Conservation (phyloP, 2,888 invertebrate genomes). For the Nineta flava region DNA sequence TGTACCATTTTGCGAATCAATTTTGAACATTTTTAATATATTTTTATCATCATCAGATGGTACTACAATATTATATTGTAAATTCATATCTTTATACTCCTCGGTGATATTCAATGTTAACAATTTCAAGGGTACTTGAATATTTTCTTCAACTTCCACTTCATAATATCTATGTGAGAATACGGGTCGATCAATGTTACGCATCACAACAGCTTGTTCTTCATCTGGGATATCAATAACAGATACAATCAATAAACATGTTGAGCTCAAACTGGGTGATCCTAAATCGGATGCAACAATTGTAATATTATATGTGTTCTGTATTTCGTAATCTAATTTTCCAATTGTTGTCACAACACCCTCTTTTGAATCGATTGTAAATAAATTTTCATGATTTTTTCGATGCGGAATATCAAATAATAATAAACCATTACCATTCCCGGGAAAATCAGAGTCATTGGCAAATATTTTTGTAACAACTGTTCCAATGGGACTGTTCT, state of each 20-base stretch:
- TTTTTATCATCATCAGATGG: constrained; percentile 38
- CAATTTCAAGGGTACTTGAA: constrained; percentile 54
- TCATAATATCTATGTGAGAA: constrained; percentile 50
- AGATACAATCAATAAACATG: constrained; percentile 52
- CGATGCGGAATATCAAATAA: constrained; percentile 57
- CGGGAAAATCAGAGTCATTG: constrained; percentile 69
- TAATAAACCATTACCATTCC: constrained; percentile 76
- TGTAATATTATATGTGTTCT: constrained; percentile 53
- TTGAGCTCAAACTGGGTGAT: constrained; percentile 64
- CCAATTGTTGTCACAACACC: constrained; percentile 63
- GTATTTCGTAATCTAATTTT: constrained; percentile 53
- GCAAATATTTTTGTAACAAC: constrained; percentile 61
- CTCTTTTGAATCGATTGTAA: constrained; percentile 73
- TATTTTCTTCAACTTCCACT: constrained; percentile 68
- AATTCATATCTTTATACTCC: constrained; percentile 42
- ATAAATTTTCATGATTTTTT: constrained; percentile 44
- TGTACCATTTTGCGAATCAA: constrained; percentile 62
- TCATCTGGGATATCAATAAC: constrained; percentile 50
- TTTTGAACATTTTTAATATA: constrained; percentile 45
- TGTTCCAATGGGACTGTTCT: constrained; percentile 60
- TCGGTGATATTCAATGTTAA: constrained; percentile 63
- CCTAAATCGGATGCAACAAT: constrained; percentile 75
- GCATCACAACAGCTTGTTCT: constrained; percentile 8
- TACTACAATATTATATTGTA: constrained; percentile 42
- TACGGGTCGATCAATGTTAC: constrained; percentile 22